Percentiles rank a stretch among this genome's conserved stretches.
phyloP scores from a whole-genome alignment of 1,140 invertebrate genomes.

The Hypothenemus hampei region DNA sequence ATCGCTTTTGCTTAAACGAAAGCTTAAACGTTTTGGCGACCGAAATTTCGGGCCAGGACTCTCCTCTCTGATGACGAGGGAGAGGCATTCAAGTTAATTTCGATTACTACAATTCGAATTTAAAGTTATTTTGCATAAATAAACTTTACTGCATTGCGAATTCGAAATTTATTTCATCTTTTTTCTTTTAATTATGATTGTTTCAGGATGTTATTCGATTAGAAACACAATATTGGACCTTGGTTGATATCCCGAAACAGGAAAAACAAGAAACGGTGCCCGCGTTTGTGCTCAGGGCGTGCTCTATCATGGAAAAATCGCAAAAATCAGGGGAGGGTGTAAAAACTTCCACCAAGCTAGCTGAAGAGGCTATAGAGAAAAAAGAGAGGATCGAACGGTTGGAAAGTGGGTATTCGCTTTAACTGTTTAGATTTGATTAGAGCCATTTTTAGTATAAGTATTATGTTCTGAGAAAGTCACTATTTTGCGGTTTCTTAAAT shows the following conservation, averaged over 20 bases:
- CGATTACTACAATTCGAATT: background rate
- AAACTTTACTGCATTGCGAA: too few species aligned
- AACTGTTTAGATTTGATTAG: too few species aligned
- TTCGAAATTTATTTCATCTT: too few species aligned
- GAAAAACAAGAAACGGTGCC: conserved; percentile 87
- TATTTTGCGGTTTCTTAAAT: too few species aligned
- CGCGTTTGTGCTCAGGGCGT: conserved; percentile 82
- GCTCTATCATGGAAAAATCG: conserved; percentile 85
- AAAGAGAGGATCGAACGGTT: conserved; percentile 78
- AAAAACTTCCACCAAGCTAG: conserved; percentile 74
- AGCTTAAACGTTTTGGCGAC: conserved; percentile 8
- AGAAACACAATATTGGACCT: conserved; percentile 89
- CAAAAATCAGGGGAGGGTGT: conserved; percentile 84
- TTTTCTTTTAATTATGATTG: too few species aligned
- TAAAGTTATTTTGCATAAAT: too few species aligned
- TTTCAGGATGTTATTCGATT: conserved; percentile 82
- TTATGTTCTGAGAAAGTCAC: too few species aligned
- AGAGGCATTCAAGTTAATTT: conserved; percentile 8
- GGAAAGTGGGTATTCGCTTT: conserved; percentile 59
- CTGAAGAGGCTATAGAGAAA: conserved; percentile 77
- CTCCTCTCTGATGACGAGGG: too few species aligned
- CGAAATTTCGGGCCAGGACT: background rate
- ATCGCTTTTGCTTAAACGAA: conserved; percentile 13
- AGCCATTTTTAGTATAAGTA: too few species aligned
- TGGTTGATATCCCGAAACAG: conserved; percentile 84